These are phyloP conservation scores for Emydura subglobosa DNA, from an alignment of 2,113 vertebrate genomes.

Conservation along the genomic window DNA sequence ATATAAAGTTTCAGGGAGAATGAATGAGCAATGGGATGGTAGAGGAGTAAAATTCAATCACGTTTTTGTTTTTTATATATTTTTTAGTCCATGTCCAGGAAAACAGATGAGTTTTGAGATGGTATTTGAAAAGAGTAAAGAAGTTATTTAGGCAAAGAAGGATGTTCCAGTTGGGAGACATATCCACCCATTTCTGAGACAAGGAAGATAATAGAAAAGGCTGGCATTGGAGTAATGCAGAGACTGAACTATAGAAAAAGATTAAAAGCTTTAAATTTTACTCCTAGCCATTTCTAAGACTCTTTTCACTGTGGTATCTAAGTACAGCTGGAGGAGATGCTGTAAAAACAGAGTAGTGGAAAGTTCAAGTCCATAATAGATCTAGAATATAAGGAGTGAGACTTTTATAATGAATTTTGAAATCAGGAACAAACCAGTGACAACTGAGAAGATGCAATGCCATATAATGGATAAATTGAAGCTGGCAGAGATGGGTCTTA, in stretches of 20 bases:
- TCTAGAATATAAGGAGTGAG: neutral
- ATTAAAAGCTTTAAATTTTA: neutral
- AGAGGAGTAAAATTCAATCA: neutral
- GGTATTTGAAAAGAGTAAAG: neutral
- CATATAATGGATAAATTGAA: too few relatives aligned
- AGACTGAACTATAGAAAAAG: neutral
- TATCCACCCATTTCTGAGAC: neutral
- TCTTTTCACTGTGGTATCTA: neutral
- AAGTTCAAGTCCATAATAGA: neutral
- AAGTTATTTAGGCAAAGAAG: neutral
- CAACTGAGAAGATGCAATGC: too few relatives aligned
- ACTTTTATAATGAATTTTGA: too few relatives aligned
- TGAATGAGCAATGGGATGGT: neutral
- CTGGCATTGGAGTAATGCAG: neutral
- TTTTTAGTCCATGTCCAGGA: neutral
- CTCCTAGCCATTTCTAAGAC: neutral
- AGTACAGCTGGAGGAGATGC: neutral
- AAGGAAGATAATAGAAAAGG: neutral
- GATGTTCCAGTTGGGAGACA: neutral
- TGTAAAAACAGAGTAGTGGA: neutral
- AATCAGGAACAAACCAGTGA: too few relatives aligned
- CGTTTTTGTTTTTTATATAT: neutral
- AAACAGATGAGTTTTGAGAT: neutral
- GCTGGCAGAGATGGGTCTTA: too few relatives aligned
- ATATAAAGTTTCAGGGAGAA: neutral